Evolutionary conservation across 2,888 invertebrate genomes (phyloP).

Genomic region (Agrochola circellaris): DNA sequence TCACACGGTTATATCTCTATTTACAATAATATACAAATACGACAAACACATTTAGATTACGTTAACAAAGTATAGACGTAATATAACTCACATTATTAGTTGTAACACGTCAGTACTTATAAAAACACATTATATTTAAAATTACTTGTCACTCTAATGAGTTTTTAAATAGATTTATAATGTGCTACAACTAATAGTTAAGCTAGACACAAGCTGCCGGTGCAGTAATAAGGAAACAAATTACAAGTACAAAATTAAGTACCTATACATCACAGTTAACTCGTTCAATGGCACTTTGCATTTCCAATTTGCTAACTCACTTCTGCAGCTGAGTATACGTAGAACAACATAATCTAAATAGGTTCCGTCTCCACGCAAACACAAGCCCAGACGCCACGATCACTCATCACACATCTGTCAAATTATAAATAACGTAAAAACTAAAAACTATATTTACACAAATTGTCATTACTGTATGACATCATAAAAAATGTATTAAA

Average conservation of each 20-base stretch:
- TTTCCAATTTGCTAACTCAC: slow-evolving; percentile 57
- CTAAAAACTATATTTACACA: slow-evolving; percentile 86
- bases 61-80: slow-evolving; percentile 30
- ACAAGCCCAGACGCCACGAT: slow-evolving; percentile 68
- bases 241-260: slow-evolving; percentile 55
- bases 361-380: slow-evolving; percentile 53
- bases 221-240: slow-evolving; percentile 60
- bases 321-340: slow-evolving; percentile 72
- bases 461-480: slow-evolving; percentile 79
- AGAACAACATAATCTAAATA: slow-evolving; percentile 80
- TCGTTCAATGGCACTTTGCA: slow-evolving; percentile 42
- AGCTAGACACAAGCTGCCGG: slow-evolving; percentile 57
- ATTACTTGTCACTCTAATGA: slow-evolving; percentile 42
- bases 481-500: slow-evolving; percentile 74
- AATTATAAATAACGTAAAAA: slow-evolving; percentile 81
- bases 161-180: slow-evolving; percentile 54
- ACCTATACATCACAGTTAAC: slow-evolving; percentile 33
- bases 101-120: slow-evolving; percentile 27
- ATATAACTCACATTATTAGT: slow-evolving; percentile 33
- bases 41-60: slow-evolving; percentile 62
- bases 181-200: slow-evolving; percentile 47
- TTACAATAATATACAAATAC: slow-evolving; percentile 83
- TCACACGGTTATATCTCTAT: slow-evolving; percentile 74
- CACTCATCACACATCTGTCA: slow-evolving; percentile 74
- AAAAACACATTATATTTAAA: slow-evolving; percentile 41